Evolutionary conservation across 2,797 vertebrate genomes (phyloP).

Genomic region (Anabas testudineus): DNA sequence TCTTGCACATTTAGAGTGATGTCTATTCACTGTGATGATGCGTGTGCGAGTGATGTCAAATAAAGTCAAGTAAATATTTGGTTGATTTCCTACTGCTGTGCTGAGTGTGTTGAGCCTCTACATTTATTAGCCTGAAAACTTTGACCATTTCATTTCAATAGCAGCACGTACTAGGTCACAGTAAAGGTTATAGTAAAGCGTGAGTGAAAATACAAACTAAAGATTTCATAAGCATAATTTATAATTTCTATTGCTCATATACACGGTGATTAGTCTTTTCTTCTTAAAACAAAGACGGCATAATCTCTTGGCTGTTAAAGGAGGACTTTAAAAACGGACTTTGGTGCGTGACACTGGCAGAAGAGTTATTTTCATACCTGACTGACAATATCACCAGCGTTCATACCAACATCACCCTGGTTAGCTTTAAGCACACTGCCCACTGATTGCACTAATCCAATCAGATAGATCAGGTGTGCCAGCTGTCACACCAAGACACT

Average conservation of each 20-base stretch:
- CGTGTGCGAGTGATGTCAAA: too few species aligned
- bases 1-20: too few species aligned
- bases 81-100: neutral
- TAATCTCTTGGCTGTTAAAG: neutral
- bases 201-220: neutral
- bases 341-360: neutral
- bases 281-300: neutral
- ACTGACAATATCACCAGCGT: constrained; percentile 34
- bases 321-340: constrained; percentile 6
- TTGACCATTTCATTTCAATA: neutral
- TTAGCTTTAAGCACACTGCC: constrained; percentile 72
- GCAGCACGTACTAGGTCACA: neutral
- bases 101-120: neutral
- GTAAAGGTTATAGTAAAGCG: too few species aligned
- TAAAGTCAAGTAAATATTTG: neutral
- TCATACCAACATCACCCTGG: constrained; percentile 50
- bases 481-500: constrained; percentile 69
- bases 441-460: constrained; percentile 76
- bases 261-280: neutral
- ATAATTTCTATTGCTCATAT: neutral
- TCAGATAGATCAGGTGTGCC: constrained; percentile 83
- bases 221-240: neutral
- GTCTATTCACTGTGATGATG: too few species aligned
- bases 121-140: neutral
- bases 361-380: constrained; percentile 56